Percentiles rank a stretch among this genome's conserved stretches.
phyloP scores from a whole-genome alignment of 2,888 invertebrate genomes.

The Trichopria drosophilae region DNA sequence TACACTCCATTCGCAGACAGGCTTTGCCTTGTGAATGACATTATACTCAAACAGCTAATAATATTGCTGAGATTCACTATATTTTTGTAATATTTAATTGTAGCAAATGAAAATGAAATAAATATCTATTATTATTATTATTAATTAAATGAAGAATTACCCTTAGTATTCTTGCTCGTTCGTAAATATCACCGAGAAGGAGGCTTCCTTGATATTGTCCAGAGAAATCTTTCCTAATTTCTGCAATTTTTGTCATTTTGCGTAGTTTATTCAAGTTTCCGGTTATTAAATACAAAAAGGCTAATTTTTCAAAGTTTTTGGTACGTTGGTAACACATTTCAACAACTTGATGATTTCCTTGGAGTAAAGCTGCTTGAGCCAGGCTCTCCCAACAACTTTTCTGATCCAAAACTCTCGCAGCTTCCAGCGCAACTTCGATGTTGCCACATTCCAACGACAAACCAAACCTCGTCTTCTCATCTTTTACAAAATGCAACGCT shows the following conservation, averaged over 20 bases:
- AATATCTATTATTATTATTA: constrained; percentile 1
- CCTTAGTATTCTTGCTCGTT: constrained; percentile 83
- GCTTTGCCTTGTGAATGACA: too few relatives aligned
- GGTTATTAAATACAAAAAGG: constrained; percentile 96
- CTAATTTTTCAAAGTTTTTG: constrained; percentile 98
- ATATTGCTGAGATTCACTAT: too few relatives aligned
- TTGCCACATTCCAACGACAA: constrained; percentile 97
- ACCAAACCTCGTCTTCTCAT: constrained; percentile 94
- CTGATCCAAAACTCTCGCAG: constrained; percentile 92
- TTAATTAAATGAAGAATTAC: constrained; percentile 33
- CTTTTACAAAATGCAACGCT: constrained; percentile 98
- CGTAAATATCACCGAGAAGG: constrained; percentile 86
- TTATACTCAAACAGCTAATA: too few relatives aligned
- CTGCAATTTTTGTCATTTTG: constrained; percentile 99
- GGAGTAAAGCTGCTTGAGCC: constrained; percentile 89
- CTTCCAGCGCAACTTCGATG: constrained; percentile 95
- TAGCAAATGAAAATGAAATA: too few relatives aligned
- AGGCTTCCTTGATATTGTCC: constrained; percentile 96
- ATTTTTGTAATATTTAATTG: too few relatives aligned
- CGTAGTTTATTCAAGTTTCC: constrained; percentile 96
- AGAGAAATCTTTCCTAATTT: constrained; percentile 94
- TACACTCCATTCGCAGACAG: too few relatives aligned
- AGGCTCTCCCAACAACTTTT: constrained; percentile 94
- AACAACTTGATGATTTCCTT: constrained; percentile 93
- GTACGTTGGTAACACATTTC: constrained; percentile 99